Evolutionary conservation across 2,113 vertebrate species (phyloP).

Genomic region (Bubo blakistoni): DNA sequence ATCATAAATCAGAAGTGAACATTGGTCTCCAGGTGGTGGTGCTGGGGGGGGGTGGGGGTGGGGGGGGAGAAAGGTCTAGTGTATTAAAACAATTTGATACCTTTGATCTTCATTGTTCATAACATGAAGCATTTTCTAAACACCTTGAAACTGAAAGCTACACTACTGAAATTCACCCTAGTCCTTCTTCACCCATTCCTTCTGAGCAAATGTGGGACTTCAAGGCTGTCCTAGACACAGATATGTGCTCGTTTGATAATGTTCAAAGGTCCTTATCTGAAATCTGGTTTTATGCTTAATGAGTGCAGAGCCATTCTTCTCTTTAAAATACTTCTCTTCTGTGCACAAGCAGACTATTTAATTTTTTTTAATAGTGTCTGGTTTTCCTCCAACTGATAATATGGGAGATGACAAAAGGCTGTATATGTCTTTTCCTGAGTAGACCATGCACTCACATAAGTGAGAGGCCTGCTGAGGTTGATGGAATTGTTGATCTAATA

Average conservation of each 20-base stretch:
- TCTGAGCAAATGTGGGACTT: background rate
- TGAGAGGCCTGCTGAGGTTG: background rate
- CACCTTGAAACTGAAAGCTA: background rate
- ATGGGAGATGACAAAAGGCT: background rate
- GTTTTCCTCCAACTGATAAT: background rate
- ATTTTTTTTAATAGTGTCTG: background rate
- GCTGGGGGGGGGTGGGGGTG: fast-evolving
- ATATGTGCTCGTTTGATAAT: background rate
- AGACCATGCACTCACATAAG: background rate
- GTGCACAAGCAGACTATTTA: background rate
- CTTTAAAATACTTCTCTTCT: background rate
- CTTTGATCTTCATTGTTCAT: slow-evolving; percentile 4
- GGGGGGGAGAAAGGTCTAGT: background rate
- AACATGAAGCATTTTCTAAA: background rate
- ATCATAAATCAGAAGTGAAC: slow-evolving; percentile 34
- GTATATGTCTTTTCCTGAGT: background rate
- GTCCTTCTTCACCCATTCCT: background rate
- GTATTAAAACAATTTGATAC: background rate
- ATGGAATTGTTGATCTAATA: background rate
- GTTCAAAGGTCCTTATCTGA: background rate
- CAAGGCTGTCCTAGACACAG: background rate
- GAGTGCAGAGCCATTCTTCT: background rate
- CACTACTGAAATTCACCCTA: background rate
- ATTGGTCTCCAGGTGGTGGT: background rate
- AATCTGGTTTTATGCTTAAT: background rate